phyloP scores from a whole-genome alignment of 1,140 invertebrate species.

The Meloidogyne exigua region DNA sequence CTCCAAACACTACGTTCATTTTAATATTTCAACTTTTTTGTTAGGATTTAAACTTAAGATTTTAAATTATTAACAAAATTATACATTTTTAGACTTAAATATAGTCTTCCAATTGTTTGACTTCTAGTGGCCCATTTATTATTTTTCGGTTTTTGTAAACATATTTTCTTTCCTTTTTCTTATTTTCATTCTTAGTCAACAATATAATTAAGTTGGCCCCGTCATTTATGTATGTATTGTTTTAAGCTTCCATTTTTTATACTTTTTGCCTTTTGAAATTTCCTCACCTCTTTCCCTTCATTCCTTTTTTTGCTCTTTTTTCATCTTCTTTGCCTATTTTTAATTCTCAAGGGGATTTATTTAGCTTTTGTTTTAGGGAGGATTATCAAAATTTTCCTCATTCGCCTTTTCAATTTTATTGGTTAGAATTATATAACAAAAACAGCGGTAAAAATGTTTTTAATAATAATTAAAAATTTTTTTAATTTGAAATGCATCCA shows the following conservation, averaged over 20 bases:
- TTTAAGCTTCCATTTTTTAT: neutral
- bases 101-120: too few relatives aligned
- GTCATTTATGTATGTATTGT: neutral
- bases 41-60: neutral
- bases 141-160: too few relatives aligned
- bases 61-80: too few relatives aligned
- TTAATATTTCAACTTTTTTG: neutral
- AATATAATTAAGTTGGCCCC: neutral
- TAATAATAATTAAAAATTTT: neutral
- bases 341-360: conserved; percentile 4
- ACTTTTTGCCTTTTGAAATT: neutral
- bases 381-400: neutral
- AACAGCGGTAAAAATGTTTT: neutral
- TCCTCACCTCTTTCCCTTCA: neutral
- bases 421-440: neutral
- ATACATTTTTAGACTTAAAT: too few relatives aligned
- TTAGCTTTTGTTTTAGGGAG: neutral
- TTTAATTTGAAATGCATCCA: neutral
- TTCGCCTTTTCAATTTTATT: neutral
- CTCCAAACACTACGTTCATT: neutral
- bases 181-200: neutral
- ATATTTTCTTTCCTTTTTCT: neutral
- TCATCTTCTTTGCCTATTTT: neutral
- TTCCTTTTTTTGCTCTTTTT: neutral
- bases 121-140: too few relatives aligned